Evolutionary conservation across 1,140 invertebrate species (phyloP).

Genomic region (Caenorhabditis elegans): WBcel235 BX284606.5:2434501-2435000

Average conservation of each 20-base stretch:
- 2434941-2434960: neutral
- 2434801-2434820: neutral
- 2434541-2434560: no score
- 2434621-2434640: no score
- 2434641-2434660: no score
- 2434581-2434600: no score
- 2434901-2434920: neutral
- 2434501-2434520: no score
- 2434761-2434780: neutral
- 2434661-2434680: no score
- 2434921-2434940: neutral
- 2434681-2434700: no score
- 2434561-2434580: no score
- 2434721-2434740: neutral
- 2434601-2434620: no score
- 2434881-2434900: slow-evolving; percentile 12
- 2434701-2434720: no score
- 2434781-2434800: neutral
- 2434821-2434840: neutral
- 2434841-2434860: neutral
- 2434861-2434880: neutral
- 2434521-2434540: no score
- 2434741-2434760: neutral
- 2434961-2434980: neutral
- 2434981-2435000: slow-evolving; percentile 16